Conservation (phyloP, 1,140 invertebrate species). For the Drosophila prosaltans region DNA sequence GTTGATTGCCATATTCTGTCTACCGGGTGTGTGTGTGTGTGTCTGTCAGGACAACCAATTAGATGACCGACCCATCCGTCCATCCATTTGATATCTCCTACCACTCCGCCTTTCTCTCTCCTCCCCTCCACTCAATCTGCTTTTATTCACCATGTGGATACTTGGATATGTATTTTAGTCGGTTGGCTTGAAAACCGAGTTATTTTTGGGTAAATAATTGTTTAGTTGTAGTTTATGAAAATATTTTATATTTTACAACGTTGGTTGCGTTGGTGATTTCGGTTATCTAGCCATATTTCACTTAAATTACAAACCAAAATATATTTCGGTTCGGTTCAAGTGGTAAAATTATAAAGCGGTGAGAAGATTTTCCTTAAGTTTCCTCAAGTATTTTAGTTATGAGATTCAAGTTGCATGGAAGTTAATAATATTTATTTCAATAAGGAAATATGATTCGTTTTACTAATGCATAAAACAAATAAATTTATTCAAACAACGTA, state of each 20-base stretch:
- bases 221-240: not conserved
- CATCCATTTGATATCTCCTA: constrained; percentile 8
- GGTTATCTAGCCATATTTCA: not conserved
- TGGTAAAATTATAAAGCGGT: no score
- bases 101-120: constrained; percentile 18
- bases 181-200: not conserved
- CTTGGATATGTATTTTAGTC: constrained; percentile 5
- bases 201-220: constrained; percentile 7
- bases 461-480: no score
- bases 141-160: not conserved
- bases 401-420: no score
- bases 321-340: no score
- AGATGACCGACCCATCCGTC: constrained; percentile 45
- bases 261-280: not conserved
- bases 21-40: constrained; percentile 13
- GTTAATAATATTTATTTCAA: no score
- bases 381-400: no score
- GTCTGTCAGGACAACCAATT: constrained; percentile 66
- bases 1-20: constrained; percentile 68
- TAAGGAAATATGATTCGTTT: no score
- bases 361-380: no score
- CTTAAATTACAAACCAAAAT: not conserved
- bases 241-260: not conserved
- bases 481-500: no score
- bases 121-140: not conserved